phyloP scores from a whole-genome alignment of 2,888 invertebrate species.

The Tipula lateralis region DNA sequence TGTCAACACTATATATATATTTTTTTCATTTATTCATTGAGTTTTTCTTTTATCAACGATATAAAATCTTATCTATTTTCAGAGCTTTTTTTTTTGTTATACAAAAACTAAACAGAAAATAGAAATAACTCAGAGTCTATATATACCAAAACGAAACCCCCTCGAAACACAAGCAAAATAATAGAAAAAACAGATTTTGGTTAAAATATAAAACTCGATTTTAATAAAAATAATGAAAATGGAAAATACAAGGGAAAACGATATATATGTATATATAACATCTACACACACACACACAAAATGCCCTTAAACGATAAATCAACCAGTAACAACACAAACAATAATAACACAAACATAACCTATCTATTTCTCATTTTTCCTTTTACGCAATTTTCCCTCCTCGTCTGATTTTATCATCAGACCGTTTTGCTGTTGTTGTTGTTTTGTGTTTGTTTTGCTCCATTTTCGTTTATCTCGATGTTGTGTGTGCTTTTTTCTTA shows the following conservation, averaged over 20 bases:
- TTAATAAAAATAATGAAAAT: constrained; percentile 20
- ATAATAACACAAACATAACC: neutral
- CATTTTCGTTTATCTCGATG: neutral
- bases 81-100: neutral
- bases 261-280: neutral
- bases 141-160: neutral
- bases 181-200: constrained; percentile 12
- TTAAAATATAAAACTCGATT: neutral
- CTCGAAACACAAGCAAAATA: neutral
- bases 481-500: constrained; percentile 19
- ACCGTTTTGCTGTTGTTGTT: neutral
- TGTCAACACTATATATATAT: neutral
- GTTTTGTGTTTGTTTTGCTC: neutral
- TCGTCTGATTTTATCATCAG: neutral
- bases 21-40: neutral
- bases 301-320: constrained; percentile 24
- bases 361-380: neutral
- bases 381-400: neutral
- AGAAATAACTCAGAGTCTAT: neutral
- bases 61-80: constrained; percentile 1
- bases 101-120: neutral
- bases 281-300: neutral
- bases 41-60: neutral
- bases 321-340: constrained; percentile 15
- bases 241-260: neutral